A percentile compares a stretch with the other conserved stretches of the same genome.
Evolutionary conservation across 2,113 vertebrate species (phyloP).

Genomic region (Podarcis raffonei): DNA sequence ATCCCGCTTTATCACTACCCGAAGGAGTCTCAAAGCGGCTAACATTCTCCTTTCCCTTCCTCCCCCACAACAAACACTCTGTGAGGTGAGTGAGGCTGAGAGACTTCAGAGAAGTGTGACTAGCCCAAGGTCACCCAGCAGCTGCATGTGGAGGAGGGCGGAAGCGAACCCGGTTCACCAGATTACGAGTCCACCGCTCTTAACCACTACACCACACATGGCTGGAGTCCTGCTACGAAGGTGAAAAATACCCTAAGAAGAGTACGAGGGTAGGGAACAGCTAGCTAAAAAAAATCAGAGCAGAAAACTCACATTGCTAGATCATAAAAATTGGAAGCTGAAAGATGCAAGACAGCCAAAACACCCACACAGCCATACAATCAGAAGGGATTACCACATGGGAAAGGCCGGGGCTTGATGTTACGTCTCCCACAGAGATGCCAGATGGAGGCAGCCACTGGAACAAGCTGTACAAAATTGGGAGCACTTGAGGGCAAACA

Average conservation of each 20-base stretch:
- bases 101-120: too few species aligned
- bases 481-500: constrained; percentile 56
- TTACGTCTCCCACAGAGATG: constrained; percentile 40
- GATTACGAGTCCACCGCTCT: too few species aligned
- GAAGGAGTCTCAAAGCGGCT: too few species aligned
- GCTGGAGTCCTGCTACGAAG: background rate
- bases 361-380: constrained; percentile 34
- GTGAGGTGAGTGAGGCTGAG: too few species aligned
- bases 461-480: constrained; percentile 46
- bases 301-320: constrained; percentile 47
- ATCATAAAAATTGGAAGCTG: background rate
- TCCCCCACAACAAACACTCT: too few species aligned
- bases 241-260: background rate
- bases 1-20: too few species aligned
- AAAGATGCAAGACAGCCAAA: background rate
- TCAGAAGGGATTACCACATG: constrained; percentile 30
- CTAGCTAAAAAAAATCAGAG: constrained; percentile 13
- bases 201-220: too few species aligned
- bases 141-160: too few species aligned
- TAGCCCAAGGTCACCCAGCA: too few species aligned
- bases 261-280: too few species aligned
- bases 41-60: too few species aligned
- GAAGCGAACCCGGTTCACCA: too few species aligned
- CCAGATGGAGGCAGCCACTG: constrained; percentile 65
- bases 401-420: constrained; percentile 35